phyloP scores from a whole-genome alignment of 2,113 vertebrate species.

The Macrotus californicus region DNA sequence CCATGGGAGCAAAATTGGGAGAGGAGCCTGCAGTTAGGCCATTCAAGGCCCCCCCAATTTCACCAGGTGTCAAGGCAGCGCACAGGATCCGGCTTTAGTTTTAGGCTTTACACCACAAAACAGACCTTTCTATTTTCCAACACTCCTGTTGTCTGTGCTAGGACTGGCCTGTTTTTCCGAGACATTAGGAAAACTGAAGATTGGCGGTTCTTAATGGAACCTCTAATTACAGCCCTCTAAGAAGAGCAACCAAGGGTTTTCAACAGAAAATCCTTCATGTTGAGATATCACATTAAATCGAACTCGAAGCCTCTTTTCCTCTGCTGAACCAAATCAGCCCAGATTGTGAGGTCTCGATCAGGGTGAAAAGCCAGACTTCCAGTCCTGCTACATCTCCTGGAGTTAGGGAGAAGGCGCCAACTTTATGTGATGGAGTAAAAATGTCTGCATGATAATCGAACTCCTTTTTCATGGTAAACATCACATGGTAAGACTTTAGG shows the following conservation, averaged over 20 bases:
- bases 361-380: neutral
- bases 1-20: neutral
- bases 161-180: neutral
- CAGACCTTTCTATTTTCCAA: neutral
- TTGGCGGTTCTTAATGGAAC: neutral
- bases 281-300: neutral
- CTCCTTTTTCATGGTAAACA: neutral
- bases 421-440: neutral
- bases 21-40: neutral
- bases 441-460: neutral
- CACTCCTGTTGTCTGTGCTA: neutral
- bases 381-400: neutral
- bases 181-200: neutral
- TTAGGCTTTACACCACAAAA: neutral
- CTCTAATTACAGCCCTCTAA: neutral
- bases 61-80: neutral
- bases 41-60: neutral
- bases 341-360: neutral
- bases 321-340: neutral
- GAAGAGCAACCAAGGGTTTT: neutral
- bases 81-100: neutral
- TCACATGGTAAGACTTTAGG: constrained; percentile 12
- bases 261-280: too few species aligned
- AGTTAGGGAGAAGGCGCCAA: neutral
- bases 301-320: neutral